Evolutionary conservation across 1,140 invertebrate genomes (phyloP).

Genomic region (Magallana angulata): DNA sequence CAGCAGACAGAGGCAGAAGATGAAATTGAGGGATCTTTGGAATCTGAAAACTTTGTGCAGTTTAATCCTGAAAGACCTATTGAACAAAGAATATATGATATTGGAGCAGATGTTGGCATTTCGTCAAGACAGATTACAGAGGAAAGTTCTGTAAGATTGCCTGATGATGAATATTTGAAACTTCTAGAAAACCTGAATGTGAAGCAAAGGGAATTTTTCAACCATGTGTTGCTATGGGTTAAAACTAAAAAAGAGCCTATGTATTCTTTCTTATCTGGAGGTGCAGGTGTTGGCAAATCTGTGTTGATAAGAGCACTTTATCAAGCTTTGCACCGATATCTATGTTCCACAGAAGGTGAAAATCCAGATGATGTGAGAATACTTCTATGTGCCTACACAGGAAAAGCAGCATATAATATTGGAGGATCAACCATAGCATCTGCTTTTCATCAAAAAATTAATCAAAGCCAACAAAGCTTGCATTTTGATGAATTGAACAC

Average conservation of each 20-base stretch:
- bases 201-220: slow-evolving; percentile 47
- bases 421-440: slow-evolving; percentile 32
- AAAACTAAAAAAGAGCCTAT: slow-evolving; percentile 38
- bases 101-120: slow-evolving; percentile 43
- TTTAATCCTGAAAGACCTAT: slow-evolving; percentile 42
- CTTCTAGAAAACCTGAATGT: slow-evolving; percentile 4
- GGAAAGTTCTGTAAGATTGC: neutral
- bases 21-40: slow-evolving; percentile 1
- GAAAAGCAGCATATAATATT: slow-evolving; percentile 54
- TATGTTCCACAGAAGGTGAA: slow-evolving; percentile 48
- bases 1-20: slow-evolving; percentile 18
- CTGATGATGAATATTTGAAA: slow-evolving; percentile 43
- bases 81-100: slow-evolving; percentile 44
- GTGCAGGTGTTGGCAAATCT: slow-evolving; percentile 53
- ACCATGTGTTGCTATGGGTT: slow-evolving; percentile 40
- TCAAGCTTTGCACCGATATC: neutral
- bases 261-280: slow-evolving; percentile 46
- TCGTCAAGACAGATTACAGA: neutral
- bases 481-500: slow-evolving; percentile 36
- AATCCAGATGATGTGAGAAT: slow-evolving; percentile 47
- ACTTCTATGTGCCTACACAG: slow-evolving; percentile 49
- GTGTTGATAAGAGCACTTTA: neutral
- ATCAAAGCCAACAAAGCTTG: neutral
- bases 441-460: slow-evolving; percentile 31
- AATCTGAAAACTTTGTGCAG: slow-evolving; percentile 2